Base-by-base conservation (phyloP, 2,888 invertebrate genomes). In the Ptilodon capucinus region DNA sequence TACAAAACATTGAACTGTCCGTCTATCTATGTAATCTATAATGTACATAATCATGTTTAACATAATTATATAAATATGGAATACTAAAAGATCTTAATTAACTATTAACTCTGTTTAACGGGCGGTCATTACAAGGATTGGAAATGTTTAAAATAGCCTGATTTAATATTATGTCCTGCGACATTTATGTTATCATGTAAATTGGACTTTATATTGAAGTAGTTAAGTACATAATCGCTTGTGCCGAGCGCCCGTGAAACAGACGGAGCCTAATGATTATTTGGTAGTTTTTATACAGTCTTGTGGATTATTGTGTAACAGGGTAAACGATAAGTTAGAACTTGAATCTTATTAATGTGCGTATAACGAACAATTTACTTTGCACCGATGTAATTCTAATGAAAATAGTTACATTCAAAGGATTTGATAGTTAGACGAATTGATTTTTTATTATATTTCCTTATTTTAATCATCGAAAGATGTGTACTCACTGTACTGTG, bases 201-300 rank as follows among this genome's bases (percentile, higher is more conserved):
- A 40, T 38, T 34, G 34, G 32, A 46, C 42, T 36, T 16, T 51
- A 42, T 44, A 17, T 9, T 13, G 3, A 46, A 23, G 30, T 16
- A 5, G 8, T 49, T 44, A 53, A 42, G 35, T 48, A 16, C 28
- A 46, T 40, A 48, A 23, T 47, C 18, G 34, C 35, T 57, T 55
- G 50, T 52, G 53, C 18, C 17, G 35, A 45, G 47, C 54, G 40
- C 45, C 44, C 25, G 52, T 56, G 48, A 42, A 51, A 51, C 48
- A 43, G 46, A 50, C 50, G 39, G 44, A 48, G 39, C 39, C 61
- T 49, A 64, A 64, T 64, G 64, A 51, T 56, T 65, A 61, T 62
- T 46, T 35, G 17, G 68, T 79, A 77, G 77, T 70, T 77, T 80
- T 79, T 79, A 73, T 78, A 78, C 75, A 60, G 63, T 75, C 66